Conservation (phyloP, 2,888 invertebrate species). For the Cheilosia variabilis region DNA sequence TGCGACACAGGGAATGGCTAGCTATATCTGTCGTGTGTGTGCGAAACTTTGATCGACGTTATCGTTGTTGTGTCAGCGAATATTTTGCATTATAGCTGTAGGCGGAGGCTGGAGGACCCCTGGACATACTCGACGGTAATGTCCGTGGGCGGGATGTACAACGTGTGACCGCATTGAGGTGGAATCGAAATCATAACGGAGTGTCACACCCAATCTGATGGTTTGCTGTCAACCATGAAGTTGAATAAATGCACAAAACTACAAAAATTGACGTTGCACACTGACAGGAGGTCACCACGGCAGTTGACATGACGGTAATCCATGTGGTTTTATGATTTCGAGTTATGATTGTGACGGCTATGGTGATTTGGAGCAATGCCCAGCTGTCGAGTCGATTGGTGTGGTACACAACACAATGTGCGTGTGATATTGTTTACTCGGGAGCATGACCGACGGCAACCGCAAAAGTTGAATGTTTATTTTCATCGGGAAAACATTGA, state of each 20-base stretch:
- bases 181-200: conserved; percentile 34
- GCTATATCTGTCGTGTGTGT: conserved; percentile 23
- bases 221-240: too few relatives aligned
- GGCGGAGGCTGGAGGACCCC: not conserved
- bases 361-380: not conserved
- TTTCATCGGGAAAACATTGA: too few relatives aligned
- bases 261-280: conserved; percentile 34
- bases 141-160: conserved; percentile 33
- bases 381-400: conserved; percentile 14
- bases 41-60: conserved; percentile 68
- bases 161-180: conserved; percentile 11
- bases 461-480: too few relatives aligned
- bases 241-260: conserved; percentile 7
- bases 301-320: conserved; percentile 53
- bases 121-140: conserved; percentile 12
- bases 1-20: conserved; percentile 22
- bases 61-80: conserved; percentile 72
- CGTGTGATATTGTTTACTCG: conserved; percentile 17
- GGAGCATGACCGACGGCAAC: not conserved
- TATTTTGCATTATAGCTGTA: conserved; percentile 28
- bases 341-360: conserved; percentile 8
- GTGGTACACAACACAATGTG: not conserved
- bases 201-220: conserved; percentile 19
- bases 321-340: conserved; percentile 28
- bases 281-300: conserved; percentile 58